Conservation (phyloP, 37 sponge, comb jelly and placozoan genomes). For the Trichoplax adhaerens region DNA sequence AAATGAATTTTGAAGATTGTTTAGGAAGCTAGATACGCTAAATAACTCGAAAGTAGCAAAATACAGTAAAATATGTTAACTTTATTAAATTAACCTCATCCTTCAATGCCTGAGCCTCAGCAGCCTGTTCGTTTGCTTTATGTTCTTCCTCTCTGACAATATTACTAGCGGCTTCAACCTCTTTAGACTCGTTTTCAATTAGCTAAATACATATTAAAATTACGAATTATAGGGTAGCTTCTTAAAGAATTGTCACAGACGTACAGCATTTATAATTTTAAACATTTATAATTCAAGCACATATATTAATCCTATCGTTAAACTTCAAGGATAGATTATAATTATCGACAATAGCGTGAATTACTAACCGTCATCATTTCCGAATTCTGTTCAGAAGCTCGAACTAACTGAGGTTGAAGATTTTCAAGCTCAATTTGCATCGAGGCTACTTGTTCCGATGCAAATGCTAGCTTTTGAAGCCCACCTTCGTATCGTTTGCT, state of each 20-base stretch:
- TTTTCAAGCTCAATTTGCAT: slow-evolving; percentile 97
- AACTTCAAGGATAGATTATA: too few species aligned
- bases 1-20: background rate
- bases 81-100: slow-evolving; percentile 47
- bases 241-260: too few species aligned
- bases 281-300: too few species aligned
- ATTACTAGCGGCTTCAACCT: slow-evolving; percentile 79
- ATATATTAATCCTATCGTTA: too few species aligned
- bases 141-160: slow-evolving; percentile 78
- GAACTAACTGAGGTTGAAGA: slow-evolving; percentile 86
- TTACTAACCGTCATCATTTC: slow-evolving; percentile 82
- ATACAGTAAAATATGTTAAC: background rate
- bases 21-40: background rate
- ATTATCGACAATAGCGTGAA: too few species aligned
- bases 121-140: slow-evolving; percentile 79
- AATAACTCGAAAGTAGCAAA: background rate
- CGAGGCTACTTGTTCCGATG: slow-evolving; percentile 67
- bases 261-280: too few species aligned
- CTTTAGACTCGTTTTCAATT: slow-evolving; percentile 40
- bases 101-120: slow-evolving; percentile 79
- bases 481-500: slow-evolving; percentile 66
- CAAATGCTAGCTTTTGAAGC: slow-evolving; percentile 89
- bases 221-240: too few species aligned
- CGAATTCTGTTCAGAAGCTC: slow-evolving; percentile 71
- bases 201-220: too few species aligned